Evolutionary conservation across 2,888 invertebrate species (phyloP).

Genomic region (Pandemis cinnamomeana): DNA sequence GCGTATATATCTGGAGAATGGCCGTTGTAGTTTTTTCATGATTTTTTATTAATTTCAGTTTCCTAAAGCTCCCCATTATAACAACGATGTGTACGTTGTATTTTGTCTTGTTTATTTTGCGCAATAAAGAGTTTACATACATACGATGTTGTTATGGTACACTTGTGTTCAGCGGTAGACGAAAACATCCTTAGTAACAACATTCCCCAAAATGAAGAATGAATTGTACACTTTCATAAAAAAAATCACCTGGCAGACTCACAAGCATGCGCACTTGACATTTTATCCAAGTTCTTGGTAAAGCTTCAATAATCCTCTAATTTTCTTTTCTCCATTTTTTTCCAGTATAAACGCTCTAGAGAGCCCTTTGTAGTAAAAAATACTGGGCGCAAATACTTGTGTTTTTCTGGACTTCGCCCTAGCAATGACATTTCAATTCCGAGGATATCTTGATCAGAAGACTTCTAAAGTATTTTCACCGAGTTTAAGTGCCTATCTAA

Average conservation of each 20-base stretch:
- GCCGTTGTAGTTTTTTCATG: no score
- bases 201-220: no score
- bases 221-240: no score
- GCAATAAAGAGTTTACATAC: no score
- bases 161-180: not conserved
- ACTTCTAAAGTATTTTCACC: constrained; percentile 21
- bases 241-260: not conserved
- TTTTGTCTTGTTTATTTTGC: no score
- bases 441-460: constrained; percentile 24
- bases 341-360: constrained; percentile 2
- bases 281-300: constrained; percentile 8
- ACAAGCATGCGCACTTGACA: not conserved
- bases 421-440: constrained; percentile 39
- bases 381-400: constrained; percentile 7
- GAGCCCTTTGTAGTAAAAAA: constrained; percentile 22
- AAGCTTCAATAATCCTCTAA: constrained; percentile 15
- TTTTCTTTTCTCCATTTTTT: constrained; percentile 15
- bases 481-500: constrained; percentile 10
- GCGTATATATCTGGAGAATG: no score
- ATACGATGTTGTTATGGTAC: no score
- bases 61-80: no score
- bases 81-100: no score
- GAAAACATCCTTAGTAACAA: not conserved
- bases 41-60: no score
- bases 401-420: constrained; percentile 9